These are phyloP conservation scores for Chaitophorus viminalis DNA, from an alignment of 2,888 invertebrate species.

Conservation along the genomic window DNA sequence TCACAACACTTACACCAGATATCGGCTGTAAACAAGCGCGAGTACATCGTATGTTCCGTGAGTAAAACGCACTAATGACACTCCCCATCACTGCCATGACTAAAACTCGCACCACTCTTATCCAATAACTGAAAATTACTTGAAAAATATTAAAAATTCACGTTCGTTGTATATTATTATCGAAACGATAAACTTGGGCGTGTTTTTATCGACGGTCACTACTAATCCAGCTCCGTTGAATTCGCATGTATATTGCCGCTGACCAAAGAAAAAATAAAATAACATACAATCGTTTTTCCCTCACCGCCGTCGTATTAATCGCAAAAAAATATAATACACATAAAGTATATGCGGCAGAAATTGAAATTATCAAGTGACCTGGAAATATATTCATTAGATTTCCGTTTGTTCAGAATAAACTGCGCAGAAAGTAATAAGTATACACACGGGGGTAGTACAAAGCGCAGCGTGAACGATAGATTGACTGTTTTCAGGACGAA, in stretches of 20 bases:
- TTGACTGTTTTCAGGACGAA: neutral
- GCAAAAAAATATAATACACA: neutral
- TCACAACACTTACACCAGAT: neutral
- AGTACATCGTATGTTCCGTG: neutral
- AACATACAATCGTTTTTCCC: no score
- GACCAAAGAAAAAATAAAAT: no score
- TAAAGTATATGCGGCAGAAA: neutral
- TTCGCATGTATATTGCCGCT: no score
- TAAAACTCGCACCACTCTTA: no score
- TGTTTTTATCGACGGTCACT: no score
- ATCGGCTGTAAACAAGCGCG: neutral
- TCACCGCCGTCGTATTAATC: neutral
- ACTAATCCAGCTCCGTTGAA: no score
- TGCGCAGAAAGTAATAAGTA: neutral
- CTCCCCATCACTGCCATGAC: no score
- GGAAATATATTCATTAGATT: neutral
- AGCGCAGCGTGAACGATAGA: neutral
- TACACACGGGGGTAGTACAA: neutral
- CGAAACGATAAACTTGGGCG: no score
- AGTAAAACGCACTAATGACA: neutral
- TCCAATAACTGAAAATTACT: no score
- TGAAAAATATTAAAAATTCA: no score
- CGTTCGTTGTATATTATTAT: no score
- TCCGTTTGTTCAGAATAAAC: neutral
- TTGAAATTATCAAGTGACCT: neutral